These are phyloP conservation scores for Vidua chalybeata DNA, from an alignment of 2,113 vertebrate species.

Conservation along the genomic window DNA sequence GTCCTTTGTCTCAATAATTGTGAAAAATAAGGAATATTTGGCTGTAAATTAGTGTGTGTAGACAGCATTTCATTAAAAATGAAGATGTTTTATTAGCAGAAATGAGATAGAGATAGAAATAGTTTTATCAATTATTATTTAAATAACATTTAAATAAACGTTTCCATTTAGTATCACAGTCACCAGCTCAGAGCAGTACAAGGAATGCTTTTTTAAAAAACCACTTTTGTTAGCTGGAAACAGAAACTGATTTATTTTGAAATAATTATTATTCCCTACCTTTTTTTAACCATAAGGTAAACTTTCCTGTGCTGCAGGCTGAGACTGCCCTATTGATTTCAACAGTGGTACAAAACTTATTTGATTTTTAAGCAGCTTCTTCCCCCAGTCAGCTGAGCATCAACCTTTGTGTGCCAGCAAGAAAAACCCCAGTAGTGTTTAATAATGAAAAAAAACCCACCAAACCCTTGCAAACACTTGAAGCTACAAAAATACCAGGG, in stretches of 20 bases:
- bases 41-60: background rate
- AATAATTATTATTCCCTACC: background rate
- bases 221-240: background rate
- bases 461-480: background rate
- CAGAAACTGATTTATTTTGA: background rate
- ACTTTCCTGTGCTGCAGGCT: background rate
- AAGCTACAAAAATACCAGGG: background rate
- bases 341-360: background rate
- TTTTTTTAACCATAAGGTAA: background rate
- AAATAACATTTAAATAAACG: background rate
- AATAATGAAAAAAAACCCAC: background rate
- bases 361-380: background rate
- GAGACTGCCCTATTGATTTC: background rate
- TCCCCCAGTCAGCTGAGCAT: background rate
- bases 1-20: conserved; percentile 45
- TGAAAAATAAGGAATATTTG: conserved; percentile 39
- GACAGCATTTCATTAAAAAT: background rate
- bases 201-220: background rate
- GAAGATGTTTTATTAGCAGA: background rate
- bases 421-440: background rate
- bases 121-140: background rate
- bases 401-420: background rate
- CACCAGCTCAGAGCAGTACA: background rate
- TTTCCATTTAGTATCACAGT: background rate
- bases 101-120: background rate